These are phyloP conservation scores for Gambusia yucatana DNA, from an alignment of 2,797 vertebrate species.

Conservation along the genomic window DNA sequence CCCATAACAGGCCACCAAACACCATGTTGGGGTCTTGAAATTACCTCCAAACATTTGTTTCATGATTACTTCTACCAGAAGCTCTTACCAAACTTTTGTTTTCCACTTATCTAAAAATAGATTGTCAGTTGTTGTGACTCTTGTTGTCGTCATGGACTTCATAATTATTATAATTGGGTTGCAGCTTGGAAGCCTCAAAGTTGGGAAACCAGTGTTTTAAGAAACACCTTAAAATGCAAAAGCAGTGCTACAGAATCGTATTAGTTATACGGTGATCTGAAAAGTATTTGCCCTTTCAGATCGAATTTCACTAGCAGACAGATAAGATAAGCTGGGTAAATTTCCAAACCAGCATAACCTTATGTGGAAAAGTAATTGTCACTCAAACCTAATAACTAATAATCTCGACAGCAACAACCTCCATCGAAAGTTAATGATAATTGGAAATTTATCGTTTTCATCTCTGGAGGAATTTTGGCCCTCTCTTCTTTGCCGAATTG, in stretches of 20 bases:
- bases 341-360: not conserved
- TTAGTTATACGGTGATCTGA: not conserved
- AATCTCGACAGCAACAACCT: not conserved
- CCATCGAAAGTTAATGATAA: not conserved
- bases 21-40: not conserved
- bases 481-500: not conserved
- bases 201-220: not conserved
- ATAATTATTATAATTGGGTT: not conserved
- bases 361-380: not conserved
- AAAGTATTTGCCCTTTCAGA: not conserved
- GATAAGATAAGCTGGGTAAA: not conserved
- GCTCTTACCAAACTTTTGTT: not conserved
- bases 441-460: not conserved
- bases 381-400: not conserved
- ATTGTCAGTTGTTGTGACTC: not conserved
- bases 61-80: not conserved
- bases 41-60: not conserved
- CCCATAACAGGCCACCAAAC: not conserved
- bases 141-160: not conserved
- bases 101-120: not conserved
- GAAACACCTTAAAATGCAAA: not conserved
- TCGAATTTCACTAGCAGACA: not conserved
- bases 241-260: not conserved
- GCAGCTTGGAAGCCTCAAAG: not conserved
- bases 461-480: not conserved